phyloP scores from a whole-genome alignment of 2,888 invertebrate genomes.

The Mamestra brassicae region DNA sequence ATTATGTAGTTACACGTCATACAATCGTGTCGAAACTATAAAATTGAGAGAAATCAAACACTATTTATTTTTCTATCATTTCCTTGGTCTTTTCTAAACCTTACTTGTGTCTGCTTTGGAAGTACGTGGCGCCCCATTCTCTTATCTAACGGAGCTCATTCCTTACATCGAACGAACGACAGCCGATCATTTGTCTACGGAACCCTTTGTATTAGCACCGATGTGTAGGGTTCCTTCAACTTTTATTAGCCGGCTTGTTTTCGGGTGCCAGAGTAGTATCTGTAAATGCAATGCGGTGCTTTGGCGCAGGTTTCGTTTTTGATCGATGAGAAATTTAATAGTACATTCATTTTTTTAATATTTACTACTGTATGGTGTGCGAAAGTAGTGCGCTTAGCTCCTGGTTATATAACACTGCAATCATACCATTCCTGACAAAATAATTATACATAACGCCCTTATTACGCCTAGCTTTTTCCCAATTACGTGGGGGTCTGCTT shows the following conservation, averaged over 20 bases:
- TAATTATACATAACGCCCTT: no score
- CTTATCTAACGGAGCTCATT: slow-evolving; percentile 82
- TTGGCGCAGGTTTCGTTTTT: not conserved
- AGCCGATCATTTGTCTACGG: slow-evolving; percentile 74
- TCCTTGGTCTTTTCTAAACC: slow-evolving; percentile 59
- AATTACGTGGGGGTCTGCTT: no score
- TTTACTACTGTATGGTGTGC: not conserved
- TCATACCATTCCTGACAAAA: no score
- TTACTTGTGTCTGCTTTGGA: slow-evolving; percentile 58
- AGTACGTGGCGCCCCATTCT: slow-evolving; percentile 73
- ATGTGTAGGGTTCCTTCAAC: slow-evolving; percentile 57
- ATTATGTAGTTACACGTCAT: no score
- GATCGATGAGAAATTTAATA: not conserved
- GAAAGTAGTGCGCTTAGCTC: no score
- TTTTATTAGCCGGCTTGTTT: slow-evolving; percentile 58
- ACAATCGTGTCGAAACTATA: not conserved
- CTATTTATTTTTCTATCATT: slow-evolving; percentile 4
- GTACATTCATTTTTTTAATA: not conserved
- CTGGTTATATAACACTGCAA: no score
- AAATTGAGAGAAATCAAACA: not conserved
- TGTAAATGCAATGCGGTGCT: slow-evolving; percentile 5
- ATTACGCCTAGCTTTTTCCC: no score
- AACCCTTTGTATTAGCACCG: slow-evolving; percentile 67
- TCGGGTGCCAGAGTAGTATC: slow-evolving; percentile 2
- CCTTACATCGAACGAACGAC: slow-evolving; percentile 79